phyloP scores from a whole-genome alignment of 2,888 invertebrate genomes.

The Synergus laeviventris region DNA sequence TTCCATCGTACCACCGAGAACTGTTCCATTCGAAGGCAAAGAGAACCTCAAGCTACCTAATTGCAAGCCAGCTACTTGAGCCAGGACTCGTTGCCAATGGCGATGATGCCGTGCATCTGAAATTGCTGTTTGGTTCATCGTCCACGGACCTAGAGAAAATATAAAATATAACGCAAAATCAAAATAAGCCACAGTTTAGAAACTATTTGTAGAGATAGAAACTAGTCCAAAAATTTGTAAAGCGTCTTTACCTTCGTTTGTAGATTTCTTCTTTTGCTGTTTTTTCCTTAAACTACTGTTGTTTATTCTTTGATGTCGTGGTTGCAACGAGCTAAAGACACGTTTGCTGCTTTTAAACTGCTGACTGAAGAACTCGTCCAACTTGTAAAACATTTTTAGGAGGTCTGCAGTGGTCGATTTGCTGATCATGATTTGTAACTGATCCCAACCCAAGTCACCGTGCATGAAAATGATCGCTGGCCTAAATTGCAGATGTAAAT shows the following conservation, averaged over 20 bases:
- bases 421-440: slow-evolving; percentile 96
- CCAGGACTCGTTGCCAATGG: slow-evolving; percentile 95
- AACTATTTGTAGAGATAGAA: background rate
- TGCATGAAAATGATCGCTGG: slow-evolving; percentile 95
- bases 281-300: slow-evolving; percentile 70
- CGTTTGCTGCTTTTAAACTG: slow-evolving; percentile 97
- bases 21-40: slow-evolving; percentile 84
- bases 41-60: slow-evolving; percentile 85
- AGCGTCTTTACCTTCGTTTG: slow-evolving; percentile 67
- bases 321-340: slow-evolving; percentile 87
- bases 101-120: slow-evolving; percentile 89
- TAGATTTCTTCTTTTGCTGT: slow-evolving; percentile 73
- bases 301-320: slow-evolving; percentile 74
- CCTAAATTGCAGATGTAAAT: slow-evolving; percentile 72
- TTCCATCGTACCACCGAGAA: slow-evolving; percentile 92
- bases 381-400: slow-evolving; percentile 96
- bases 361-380: slow-evolving; percentile 98
- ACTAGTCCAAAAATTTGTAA: background rate
- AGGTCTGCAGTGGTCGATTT: slow-evolving; percentile 98
- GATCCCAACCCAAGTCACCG: slow-evolving; percentile 96
- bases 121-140: slow-evolving; percentile 72
- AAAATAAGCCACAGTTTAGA: background rate
- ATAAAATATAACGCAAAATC: background rate
- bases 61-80: slow-evolving; percentile 88
- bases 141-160: slow-evolving; percentile 64